Evolutionary conservation across 2,888 invertebrate species (phyloP), one percentile per base, ranked within the genome.

Genomic region (Agrochola lychnidis): DNA sequence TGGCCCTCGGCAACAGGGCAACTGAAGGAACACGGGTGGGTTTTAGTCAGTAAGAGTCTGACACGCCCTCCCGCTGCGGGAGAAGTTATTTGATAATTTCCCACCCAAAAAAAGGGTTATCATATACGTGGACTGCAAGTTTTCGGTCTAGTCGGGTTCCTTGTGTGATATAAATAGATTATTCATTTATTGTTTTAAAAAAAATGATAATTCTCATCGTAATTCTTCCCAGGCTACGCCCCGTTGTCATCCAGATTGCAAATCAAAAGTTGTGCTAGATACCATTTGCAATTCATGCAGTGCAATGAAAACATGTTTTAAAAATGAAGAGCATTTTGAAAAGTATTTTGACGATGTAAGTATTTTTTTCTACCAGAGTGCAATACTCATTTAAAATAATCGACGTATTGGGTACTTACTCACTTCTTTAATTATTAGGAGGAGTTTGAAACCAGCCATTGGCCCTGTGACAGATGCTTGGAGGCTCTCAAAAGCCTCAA

Each of bases 401-500:
- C 25, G 7, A 22, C 25, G 16, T 36, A 30, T n/a, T 3, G 36
- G 1, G 6, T 22, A 30, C 6, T 1, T 14, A 22, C 56, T 51
- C 5, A 57, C 25, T 30, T 25, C 14, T 22, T 57, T 45, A 3
- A 53, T 73, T 73, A 90, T 40, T 78, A 95, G 96, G 96, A 96
- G 87, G 95, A 96, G 73, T 90, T 96, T 64, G 95, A 96, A 91
- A 95, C 96, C 3, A 92, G 93, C 59, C 91, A 94, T 82, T 96
- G 96, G 96, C 96, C 96, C 0, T 96, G 96, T 82, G 95, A 96
- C 76, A 90, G 90, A 88, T 96, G 96, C 74, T 89, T 96, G 70
- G 95, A 94, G 56, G 94, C 94, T 48, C 86, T 96, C n/a, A 96
- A 95, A 90, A 94, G 92, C 71, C 92, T 96, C 61, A 96, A 95